Evolutionary conservation across 2,797 vertebrate genomes (phyloP).

Genomic region (Gallirallus australis): DNA sequence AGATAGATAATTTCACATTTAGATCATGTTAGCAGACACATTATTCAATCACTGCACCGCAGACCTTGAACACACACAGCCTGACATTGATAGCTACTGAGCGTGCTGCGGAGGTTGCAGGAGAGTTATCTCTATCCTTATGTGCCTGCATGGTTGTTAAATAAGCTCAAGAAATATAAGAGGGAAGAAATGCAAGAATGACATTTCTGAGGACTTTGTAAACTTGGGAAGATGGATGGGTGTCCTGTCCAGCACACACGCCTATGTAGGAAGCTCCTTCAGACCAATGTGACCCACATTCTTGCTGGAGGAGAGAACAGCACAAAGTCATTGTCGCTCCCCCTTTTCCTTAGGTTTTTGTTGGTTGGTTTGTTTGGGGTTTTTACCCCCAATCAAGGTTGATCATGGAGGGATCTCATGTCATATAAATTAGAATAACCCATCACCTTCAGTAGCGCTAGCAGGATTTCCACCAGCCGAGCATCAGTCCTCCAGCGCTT

Average conservation of each 20-base stretch:
- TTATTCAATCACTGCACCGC: neutral
- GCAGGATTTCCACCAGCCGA: neutral
- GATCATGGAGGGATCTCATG: fast-evolving
- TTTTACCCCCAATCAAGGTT: neutral
- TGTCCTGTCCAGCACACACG: neutral
- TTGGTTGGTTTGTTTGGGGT: neutral
- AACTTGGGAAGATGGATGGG: neutral
- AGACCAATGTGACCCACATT: neutral
- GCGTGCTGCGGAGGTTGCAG: neutral
- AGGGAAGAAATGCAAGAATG: neutral
- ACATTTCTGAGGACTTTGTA: neutral
- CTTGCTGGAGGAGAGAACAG: neutral
- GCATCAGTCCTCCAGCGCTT: neutral
- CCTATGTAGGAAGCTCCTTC: neutral
- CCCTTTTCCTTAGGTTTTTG: neutral
- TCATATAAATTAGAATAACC: neutral
- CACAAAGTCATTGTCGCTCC: neutral
- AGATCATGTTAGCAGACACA: neutral
- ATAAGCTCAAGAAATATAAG: neutral
- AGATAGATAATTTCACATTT: constrained; percentile 25
- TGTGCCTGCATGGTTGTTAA: neutral
- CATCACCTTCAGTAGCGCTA: neutral
- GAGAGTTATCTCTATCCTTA: neutral
- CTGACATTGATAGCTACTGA: neutral
- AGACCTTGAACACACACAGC: neutral